Conservation (phyloP, 2,888 invertebrate species). For the Rhorus exstirpatorius region DNA sequence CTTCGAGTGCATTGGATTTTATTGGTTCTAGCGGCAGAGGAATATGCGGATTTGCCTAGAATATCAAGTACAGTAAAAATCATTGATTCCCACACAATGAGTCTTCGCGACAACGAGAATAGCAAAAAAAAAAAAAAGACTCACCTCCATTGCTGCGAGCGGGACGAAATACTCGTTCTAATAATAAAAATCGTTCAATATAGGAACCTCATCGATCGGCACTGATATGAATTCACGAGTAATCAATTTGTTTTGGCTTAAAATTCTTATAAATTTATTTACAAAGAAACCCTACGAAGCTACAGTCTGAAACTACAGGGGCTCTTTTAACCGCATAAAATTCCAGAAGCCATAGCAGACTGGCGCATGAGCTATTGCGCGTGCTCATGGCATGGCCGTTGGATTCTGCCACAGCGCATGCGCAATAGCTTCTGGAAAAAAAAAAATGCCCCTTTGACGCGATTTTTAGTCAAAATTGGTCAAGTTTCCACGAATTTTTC, state of each 20-base stretch:
- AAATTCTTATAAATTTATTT: conserved; percentile 54
- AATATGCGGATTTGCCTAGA: conserved; percentile 81
- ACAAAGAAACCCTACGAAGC: conserved; percentile 58
- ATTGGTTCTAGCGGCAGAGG: conserved; percentile 88
- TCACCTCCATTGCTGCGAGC: conserved; percentile 60
- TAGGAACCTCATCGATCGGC: conserved; percentile 65
- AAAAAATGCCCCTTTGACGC: not conserved
- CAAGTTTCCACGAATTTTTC: too few species aligned
- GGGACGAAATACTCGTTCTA: conserved; percentile 34
- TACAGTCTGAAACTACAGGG: conserved; percentile 58
- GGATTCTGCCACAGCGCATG: too few species aligned
- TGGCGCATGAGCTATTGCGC: too few species aligned
- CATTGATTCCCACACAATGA: conserved; percentile 33
- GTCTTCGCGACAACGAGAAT: conserved; percentile 15
- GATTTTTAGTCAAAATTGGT: not conserved
- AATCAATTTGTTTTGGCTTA: conserved; percentile 7
- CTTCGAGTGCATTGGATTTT: conserved; percentile 88
- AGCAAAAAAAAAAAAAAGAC: not conserved
- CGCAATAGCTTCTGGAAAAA: too few species aligned
- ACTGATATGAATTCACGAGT: conserved; percentile 41
- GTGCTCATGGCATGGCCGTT: too few species aligned
- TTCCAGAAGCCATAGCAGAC: too few species aligned
- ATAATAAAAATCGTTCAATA: conserved; percentile 56
- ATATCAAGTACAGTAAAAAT: not conserved
- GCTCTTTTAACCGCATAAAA: too few species aligned